Evolutionary conservation across 2,797 vertebrate genomes (phyloP).

Genomic region (Molossus alvarezi): DNA sequence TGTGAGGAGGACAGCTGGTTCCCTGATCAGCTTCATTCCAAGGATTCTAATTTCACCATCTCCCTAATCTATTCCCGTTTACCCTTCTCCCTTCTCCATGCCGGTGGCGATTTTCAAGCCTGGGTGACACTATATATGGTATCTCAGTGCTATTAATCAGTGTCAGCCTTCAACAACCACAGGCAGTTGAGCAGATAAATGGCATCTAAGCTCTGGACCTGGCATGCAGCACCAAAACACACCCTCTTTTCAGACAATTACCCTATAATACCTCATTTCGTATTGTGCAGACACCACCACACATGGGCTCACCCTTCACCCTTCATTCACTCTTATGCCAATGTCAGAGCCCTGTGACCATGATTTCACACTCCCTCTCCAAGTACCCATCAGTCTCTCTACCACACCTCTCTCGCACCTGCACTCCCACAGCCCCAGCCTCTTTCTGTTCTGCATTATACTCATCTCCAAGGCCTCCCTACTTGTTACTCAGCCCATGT

Average conservation of each 20-base stretch:
- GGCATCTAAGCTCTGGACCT: neutral
- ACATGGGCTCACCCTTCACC: neutral
- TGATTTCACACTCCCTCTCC: neutral
- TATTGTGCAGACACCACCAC: neutral
- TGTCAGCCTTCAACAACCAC: neutral
- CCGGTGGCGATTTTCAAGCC: neutral
- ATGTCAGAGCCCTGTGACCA: neutral
- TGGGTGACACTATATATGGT: neutral
- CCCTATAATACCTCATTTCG: neutral
- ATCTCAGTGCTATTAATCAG: neutral
- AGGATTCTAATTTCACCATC: neutral
- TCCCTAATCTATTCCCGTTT: neutral
- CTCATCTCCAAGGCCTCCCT: neutral
- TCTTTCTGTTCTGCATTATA: neutral
- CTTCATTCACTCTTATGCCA: neutral
- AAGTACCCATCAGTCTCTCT: neutral
- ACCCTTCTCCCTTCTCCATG: rapidly evolving
- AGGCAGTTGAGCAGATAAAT: neutral
- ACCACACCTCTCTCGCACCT: neutral
- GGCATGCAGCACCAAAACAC: neutral
- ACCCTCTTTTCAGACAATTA: neutral
- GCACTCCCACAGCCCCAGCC: neutral
- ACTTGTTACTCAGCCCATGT: neutral
- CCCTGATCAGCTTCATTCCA: neutral
- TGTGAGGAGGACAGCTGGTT: neutral